These are phyloP conservation scores for Amazonetta brasiliensis DNA, from an alignment of 2,797 vertebrate species.

Conservation along the genomic window DNA sequence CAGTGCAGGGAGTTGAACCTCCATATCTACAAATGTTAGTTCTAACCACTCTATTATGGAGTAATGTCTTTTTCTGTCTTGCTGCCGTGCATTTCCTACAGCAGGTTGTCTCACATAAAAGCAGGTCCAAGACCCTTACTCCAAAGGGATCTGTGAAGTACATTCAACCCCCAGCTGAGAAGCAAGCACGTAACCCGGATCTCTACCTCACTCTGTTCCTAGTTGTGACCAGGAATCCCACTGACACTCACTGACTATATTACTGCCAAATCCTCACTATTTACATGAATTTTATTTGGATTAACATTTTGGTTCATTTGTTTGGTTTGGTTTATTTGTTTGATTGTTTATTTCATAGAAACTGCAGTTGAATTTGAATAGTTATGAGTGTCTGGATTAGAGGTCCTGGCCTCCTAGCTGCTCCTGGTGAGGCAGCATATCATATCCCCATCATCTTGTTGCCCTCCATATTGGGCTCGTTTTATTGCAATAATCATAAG, in stretches of 20 bases:
- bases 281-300: not conserved
- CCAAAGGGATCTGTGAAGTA: not conserved
- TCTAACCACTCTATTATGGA: not conserved
- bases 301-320: not conserved
- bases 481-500: not conserved
- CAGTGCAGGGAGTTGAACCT: not conserved
- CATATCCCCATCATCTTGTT: not conserved
- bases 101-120: too few relatives aligned
- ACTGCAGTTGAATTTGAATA: not conserved
- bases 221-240: not conserved
- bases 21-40: not conserved
- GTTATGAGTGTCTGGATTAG: rapidly evolving
- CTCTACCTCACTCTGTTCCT: not conserved
- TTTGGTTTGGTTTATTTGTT: too few relatives aligned
- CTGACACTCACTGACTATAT: not conserved
- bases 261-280: not conserved
- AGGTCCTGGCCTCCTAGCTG: not conserved
- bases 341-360: too few relatives aligned
- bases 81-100: not conserved
- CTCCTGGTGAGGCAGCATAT: not conserved
- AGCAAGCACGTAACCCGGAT: not conserved
- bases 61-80: not conserved
- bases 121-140: not conserved
- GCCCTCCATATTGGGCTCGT: not conserved
- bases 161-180: not conserved